Percentiles rank a stretch among this genome's conserved stretches.
These are phyloP conservation scores for Cladopsammia gracilis DNA, from an alignment of 64 coral and sea anemone species.

Conservation along the genomic window DNA sequence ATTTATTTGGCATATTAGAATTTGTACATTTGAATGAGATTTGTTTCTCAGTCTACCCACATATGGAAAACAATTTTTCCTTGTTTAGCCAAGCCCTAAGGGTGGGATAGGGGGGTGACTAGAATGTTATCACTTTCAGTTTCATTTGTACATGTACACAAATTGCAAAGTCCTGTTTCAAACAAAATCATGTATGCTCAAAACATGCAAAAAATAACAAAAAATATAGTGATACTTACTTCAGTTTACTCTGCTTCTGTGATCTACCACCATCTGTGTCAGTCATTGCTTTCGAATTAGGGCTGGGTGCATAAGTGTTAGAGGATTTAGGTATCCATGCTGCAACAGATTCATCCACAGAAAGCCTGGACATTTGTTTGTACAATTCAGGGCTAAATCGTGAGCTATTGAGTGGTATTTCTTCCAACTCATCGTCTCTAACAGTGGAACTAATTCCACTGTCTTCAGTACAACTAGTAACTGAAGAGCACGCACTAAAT, in stretches of 20 bases:
- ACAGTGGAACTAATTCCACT: constrained; percentile 94
- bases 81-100: too few relatives aligned
- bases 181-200: not conserved
- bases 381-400: constrained; percentile 67
- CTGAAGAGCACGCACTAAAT: constrained; percentile 85
- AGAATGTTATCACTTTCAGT: not conserved
- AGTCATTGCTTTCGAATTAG: not conserved
- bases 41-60: too few relatives aligned
- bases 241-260: constrained; percentile 75
- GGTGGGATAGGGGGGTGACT: too few relatives aligned
- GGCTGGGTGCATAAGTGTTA: constrained; percentile 84
- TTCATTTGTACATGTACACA: constrained; percentile 22
- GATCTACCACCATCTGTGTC: constrained; percentile 21
- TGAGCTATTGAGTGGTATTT: constrained; percentile 87
- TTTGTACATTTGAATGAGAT: too few relatives aligned
- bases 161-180: too few relatives aligned
- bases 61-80: too few relatives aligned
- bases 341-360: constrained; percentile 74
- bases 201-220: not conserved
- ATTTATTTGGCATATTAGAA: too few relatives aligned
- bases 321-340: constrained; percentile 87
- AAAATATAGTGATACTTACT: constrained; percentile 43
- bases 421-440: constrained; percentile 90
- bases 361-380: constrained; percentile 80
- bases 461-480: constrained; percentile 88